Evolutionary conservation across 2,113 vertebrate genomes (phyloP).

Genomic region (Pseudois nayaur): DNA sequence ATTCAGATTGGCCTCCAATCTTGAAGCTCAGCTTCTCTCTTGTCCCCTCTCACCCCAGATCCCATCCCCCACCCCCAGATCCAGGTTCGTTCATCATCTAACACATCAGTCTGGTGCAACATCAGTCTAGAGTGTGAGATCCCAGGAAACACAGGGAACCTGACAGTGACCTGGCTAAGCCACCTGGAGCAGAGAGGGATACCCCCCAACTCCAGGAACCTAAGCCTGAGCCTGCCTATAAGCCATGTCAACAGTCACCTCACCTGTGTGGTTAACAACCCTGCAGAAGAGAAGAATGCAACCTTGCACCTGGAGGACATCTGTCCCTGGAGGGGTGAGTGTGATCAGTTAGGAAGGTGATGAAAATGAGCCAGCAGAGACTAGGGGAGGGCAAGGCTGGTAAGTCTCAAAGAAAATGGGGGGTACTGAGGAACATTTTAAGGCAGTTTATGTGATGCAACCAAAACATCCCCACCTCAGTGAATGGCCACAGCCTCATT

Average conservation of each 20-base stretch:
- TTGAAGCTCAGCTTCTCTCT: background rate
- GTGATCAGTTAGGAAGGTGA: background rate
- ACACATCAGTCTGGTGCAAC: constrained; percentile 40
- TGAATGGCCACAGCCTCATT: background rate
- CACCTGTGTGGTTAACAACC: constrained; percentile 65
- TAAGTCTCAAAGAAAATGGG: too few species aligned
- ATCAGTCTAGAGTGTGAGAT: constrained; percentile 56
- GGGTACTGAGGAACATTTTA: background rate
- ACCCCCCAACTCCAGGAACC: background rate
- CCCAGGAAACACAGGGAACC: background rate
- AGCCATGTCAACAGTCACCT: background rate
- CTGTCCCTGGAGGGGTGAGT: constrained; percentile 22
- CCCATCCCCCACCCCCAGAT: background rate
- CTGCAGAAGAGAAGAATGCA: background rate
- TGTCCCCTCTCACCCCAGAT: background rate
- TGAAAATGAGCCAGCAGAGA: background rate
- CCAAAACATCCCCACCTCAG: background rate
- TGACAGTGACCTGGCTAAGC: constrained; percentile 55
- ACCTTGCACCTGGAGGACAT: constrained; percentile 28
- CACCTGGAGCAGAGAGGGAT: background rate
- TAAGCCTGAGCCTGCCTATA: constrained; percentile 11
- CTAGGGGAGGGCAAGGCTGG: background rate
- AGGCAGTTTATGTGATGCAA: background rate
- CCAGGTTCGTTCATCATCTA: constrained; percentile 10
- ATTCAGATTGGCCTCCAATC: background rate